Evolutionary conservation across 2,113 vertebrate species (phyloP), one percentile per base, ranked within the genome.

Genomic region (Smithornis capensis): DNA sequence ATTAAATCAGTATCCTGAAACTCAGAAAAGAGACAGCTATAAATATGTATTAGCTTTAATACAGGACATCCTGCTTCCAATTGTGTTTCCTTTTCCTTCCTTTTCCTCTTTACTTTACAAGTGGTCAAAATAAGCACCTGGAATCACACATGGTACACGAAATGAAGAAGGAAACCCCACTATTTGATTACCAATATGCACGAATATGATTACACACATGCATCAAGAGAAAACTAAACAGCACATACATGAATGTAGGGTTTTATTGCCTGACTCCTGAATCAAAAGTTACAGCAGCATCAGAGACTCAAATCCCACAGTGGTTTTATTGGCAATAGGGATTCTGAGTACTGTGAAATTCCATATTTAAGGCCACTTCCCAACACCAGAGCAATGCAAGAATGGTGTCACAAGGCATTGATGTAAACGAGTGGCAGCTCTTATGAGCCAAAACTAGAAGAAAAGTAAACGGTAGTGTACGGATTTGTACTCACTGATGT

Each of bases 11-110:
- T 52, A 92, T 92, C 92, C 90, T 90, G 88, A 95, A 80, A 89
- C 31, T 78, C 68, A 92, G 73, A 83, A 49, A 69, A 93, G 44
- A 55, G 64, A 47, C 53, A 93, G 45, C 81, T 95, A 92, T 90
- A 97, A 97, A 95, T 97, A 95, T n/a, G 18, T 13, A 73, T 86
- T 42, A 76, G 50, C 24, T 74, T 77, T 83, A 94, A 71, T 93
- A 79, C 80, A 87, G 74, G 84, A 95, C 64, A 94, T 91, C 91
- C 87, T 87, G 83, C 55, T 94, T 96, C 83, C 57, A 90, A n/a
- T 56, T 59, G 44, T 9, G 13, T 68, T 91, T 91, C 83, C 76
- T 23, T 53, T 92, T 78, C 67, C 82, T 95, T 89, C 64, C 74
- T 90, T 56, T 82, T 89, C 84, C 70, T 93, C 89, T 77, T 89